Evolutionary conservation across 2,113 vertebrate species (phyloP), one percentile per base, ranked within the genome.

Genomic region (Caretta caretta): DNA sequence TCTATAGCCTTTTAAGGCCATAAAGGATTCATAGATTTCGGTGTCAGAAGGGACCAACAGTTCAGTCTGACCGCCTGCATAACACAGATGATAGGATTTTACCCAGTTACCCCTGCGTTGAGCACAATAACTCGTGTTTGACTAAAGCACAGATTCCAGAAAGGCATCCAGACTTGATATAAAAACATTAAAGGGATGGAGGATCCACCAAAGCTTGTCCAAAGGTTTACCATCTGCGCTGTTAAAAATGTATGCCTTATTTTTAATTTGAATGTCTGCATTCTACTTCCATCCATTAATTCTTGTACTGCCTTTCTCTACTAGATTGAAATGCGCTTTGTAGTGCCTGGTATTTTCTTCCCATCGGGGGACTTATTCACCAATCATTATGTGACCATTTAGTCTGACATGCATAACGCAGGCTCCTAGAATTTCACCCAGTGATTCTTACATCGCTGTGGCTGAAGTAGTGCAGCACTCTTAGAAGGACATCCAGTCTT

Each of bases 1-100:
- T 65, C 65, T 48, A 80, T 22, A 48, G 81, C 38, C 65, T 69
- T 69, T 69, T n/a, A 69, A 72, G 35, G 65, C 65, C n/a, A 72
- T 72, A 20, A 72, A 10, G 35, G 65, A 72, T 72, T 72, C 35
- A 38, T n/a, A 38, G 65, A 69, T 69, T 69, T 69, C 16, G 8
- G 16, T 72, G n/a, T 9, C 65, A 62, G 0, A 42, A 80, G 35
- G 79, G 51, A 35, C 25, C 27, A 81, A 38, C 10, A 86, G 49
- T 53, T 51, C 91, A 0, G 0, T 83, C n/a, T 54, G 82, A 35
- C 38, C 1, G 0, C 69, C 24, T 35, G 83, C 88, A 20, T 31
- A 35, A 13, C 2, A 29, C 16, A 22, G 9, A 3, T 48, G 6
- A 29, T 27, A 14, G 29, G 48, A 49, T 8, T 10, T 19, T 92